Evolutionary conservation across 2,797 vertebrate species (phyloP), one percentile per base, ranked within the genome.

Genomic region (Cyclura pinguis): DNA sequence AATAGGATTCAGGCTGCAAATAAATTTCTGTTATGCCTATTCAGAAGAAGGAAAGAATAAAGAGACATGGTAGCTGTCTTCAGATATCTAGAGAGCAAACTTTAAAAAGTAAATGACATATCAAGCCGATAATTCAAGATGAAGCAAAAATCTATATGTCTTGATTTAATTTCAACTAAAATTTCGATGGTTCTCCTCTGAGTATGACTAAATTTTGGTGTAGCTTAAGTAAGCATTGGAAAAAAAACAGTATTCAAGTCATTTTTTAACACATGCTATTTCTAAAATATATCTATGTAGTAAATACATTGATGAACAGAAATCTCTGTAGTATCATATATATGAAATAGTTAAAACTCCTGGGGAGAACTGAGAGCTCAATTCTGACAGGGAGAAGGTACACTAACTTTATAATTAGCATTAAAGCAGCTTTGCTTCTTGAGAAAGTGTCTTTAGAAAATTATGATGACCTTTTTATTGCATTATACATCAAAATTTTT

Each of bases 231-330:
- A 20, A 20, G 12, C n/a, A 20, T 16, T 62, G 8, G 32, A 22
- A 59, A 22, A 77, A 52, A 55, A 64, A 10, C 20, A 86, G 27
- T 16, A 85, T 38, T 67, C 50, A 69, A 86, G 32, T 35, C 94
- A 95, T 93, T 10, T 38, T 94, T 95, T 93, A 91, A 93, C 86
- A 94, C 91, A 78, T 10, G 35, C 83, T 90, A 91, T 52, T 95
- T 95, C 3, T 93, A 82, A 93, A 93, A 91, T 85, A 7, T 76
- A 80, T 94, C 86, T 62, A 74, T 85, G 35, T n/a, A 93, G 69
- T 88, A 87, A 92, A 78, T 89, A 85, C 89, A 86, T 2, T 32
- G 74, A 82, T 89, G 92, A 88, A 94, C 92, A 96, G 93, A 86
- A 90, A 12, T 87, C 62, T 80, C 76, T 83, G 81, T 14, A 92